These are phyloP conservation scores for Enteromius mattozi DNA, from an alignment of 2,797 vertebrate species.

Conservation along the genomic window DNA sequence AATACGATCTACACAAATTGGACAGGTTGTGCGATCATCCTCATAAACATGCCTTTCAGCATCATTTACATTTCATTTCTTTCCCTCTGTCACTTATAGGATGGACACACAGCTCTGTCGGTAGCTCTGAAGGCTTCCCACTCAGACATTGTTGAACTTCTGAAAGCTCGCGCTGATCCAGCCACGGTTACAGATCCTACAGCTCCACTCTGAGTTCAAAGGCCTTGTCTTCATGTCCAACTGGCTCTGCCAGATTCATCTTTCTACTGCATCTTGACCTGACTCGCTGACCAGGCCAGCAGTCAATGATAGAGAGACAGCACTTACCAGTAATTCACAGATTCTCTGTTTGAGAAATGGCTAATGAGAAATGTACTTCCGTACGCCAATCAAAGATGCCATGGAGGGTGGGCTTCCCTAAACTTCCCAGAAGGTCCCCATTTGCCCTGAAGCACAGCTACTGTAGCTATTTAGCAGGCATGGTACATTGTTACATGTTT, in stretches of 20 bases:
- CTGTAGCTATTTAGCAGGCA: slow-evolving; percentile 52
- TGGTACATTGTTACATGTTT: slow-evolving; percentile 60
- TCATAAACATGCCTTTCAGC: not conserved
- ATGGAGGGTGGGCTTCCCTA: slow-evolving; percentile 42
- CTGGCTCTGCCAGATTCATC: slow-evolving; percentile 56
- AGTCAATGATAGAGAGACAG: slow-evolving; percentile 61
- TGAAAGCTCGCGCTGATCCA: slow-evolving; percentile 68
- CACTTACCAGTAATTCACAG: slow-evolving; percentile 48
- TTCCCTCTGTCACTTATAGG: slow-evolving; percentile 63
- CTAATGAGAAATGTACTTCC: slow-evolving; percentile 41
- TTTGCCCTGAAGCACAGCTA: slow-evolving; percentile 53
- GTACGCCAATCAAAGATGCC: slow-evolving; percentile 41
- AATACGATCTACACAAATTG: not conserved
- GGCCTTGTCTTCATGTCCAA: slow-evolving; percentile 37
- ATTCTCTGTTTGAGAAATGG: slow-evolving; percentile 25
- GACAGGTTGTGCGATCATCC: not conserved
- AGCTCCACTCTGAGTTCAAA: slow-evolving; percentile 68
- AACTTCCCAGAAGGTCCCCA: slow-evolving; percentile 40
- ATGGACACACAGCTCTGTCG: slow-evolving; percentile 74
- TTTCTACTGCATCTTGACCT: slow-evolving; percentile 48
- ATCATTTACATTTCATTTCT: slow-evolving; percentile 6
- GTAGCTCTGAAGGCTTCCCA: slow-evolving; percentile 74
- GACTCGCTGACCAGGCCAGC: slow-evolving; percentile 59
- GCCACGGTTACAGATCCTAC: slow-evolving; percentile 51
- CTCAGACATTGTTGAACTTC: slow-evolving; percentile 75